Percentiles rank a stretch among this genome's conserved stretches.
Conservation (phyloP, 2,888 invertebrate genomes). For the Rhagonycha fulva region DNA sequence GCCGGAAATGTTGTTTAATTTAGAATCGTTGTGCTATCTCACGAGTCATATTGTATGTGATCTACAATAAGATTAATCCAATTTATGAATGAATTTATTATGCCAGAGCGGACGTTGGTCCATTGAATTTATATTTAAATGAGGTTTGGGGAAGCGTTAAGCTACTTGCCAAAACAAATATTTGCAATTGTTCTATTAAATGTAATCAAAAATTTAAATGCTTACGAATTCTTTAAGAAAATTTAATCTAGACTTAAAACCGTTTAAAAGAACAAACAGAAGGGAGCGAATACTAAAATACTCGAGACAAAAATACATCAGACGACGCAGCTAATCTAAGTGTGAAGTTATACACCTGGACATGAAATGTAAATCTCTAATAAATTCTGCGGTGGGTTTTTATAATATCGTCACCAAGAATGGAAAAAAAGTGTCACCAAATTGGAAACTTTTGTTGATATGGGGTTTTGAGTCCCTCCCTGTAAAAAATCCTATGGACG, state of each 20-base stretch:
- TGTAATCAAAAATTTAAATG: not conserved
- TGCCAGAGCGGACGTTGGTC: not conserved
- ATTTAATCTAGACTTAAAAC: not conserved
- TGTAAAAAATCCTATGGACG: not conserved
- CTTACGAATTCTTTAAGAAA: not conserved
- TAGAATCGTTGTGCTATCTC: conserved; percentile 1
- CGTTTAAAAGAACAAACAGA: not conserved
- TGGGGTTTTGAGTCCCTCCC: not conserved
- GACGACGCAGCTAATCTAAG: conserved; percentile 10
- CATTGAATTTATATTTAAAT: not conserved
- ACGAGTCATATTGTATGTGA: not conserved
- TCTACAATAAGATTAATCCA: not conserved
- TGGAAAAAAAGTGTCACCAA: not conserved
- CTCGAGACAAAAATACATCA: conserved; percentile 8
- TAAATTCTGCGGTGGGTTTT: not conserved
- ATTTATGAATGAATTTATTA: conserved; percentile 1
- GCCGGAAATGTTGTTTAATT: conserved; percentile 15
- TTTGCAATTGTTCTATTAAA: not conserved
- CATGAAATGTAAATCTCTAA: not conserved
- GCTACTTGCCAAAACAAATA: not conserved
- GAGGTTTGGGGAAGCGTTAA: not conserved
- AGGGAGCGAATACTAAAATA: conserved; percentile 5
- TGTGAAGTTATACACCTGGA: conserved; percentile 16
- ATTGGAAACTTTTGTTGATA: not conserved
- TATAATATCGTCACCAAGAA: not conserved